These are phyloP conservation scores for Coregonus suidteri DNA, from an alignment of 2,797 vertebrate genomes.

Conservation along the genomic window DNA sequence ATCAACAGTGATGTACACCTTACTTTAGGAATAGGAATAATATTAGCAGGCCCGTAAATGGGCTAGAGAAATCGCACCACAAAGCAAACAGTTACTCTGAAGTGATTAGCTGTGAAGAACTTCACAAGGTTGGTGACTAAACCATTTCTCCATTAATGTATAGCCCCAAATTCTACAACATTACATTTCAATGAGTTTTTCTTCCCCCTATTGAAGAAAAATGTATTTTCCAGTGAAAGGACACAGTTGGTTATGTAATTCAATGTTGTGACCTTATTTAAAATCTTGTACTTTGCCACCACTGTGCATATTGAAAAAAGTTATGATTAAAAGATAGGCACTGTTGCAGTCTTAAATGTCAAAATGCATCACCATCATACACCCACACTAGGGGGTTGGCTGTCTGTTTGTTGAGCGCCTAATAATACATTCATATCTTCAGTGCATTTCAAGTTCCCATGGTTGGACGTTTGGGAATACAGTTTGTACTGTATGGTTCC, in stretches of 20 bases:
- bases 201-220: slow-evolving; percentile 15
- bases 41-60: neutral
- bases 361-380: slow-evolving; percentile 49
- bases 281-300: neutral
- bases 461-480: slow-evolving; percentile 3
- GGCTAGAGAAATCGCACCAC: neutral
- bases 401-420: slow-evolving; percentile 19
- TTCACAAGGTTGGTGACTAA: neutral
- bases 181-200: neutral
- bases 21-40: slow-evolving; percentile 3
- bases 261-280: slow-evolving; percentile 13
- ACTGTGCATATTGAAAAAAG: slow-evolving; percentile 22
- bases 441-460: slow-evolving; percentile 13
- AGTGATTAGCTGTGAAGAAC: neutral
- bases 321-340: slow-evolving; percentile 32
- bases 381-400: slow-evolving; percentile 34
- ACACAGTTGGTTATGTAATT: neutral
- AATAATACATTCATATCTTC: slow-evolving; percentile 40
- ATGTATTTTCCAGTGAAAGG: slow-evolving; percentile 9
- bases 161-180: neutral
- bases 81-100: neutral
- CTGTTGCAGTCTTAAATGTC: slow-evolving; percentile 42
- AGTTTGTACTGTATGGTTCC: slow-evolving; percentile 37
- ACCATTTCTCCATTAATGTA: neutral
- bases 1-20: slow-evolving; percentile 35